A percentile compares a stretch with the other conserved stretches of the same genome.
Evolutionary conservation across 1,140 invertebrate species (phyloP).

Genomic region (Brachionus manjavacas): DNA sequence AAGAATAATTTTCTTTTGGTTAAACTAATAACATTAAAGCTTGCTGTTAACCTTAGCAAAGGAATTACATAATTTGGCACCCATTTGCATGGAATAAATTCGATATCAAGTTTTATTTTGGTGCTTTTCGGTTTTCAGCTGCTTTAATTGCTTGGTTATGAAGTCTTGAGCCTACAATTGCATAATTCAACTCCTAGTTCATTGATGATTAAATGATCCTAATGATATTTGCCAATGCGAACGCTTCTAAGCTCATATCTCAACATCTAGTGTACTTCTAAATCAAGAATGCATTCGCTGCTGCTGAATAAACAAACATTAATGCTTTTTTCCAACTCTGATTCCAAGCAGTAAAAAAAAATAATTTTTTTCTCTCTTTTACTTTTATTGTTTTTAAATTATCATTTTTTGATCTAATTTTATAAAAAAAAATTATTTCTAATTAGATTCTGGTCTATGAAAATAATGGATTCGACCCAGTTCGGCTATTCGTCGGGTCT

Average conservation of each 20-base stretch:
- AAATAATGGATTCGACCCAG: neutral
- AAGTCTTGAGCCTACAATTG: neutral
- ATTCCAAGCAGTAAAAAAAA: neutral
- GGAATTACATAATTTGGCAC: conserved; percentile 15
- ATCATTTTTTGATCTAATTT: neutral
- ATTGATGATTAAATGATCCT: neutral
- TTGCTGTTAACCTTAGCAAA: conserved; percentile 2
- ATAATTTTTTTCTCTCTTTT: neutral
- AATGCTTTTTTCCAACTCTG: neutral
- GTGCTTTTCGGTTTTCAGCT: neutral
- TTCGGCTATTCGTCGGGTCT: neutral
- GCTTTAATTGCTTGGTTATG: conserved; percentile 8
- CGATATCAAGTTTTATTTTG: conserved; percentile 16
- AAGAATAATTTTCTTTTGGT: neutral
- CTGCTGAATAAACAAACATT: neutral
- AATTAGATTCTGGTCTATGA: too few species aligned
- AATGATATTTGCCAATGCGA: neutral
- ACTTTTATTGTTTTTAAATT: neutral
- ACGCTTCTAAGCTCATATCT: neutral
- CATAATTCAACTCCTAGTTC: neutral
- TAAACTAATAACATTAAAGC: conserved; percentile 5
- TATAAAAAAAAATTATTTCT: neutral
- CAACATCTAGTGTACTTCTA: neutral
- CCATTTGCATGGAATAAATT: conserved; percentile 14
- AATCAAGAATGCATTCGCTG: neutral